Percentiles rank a stretch among this genome's conserved stretches.
These are phyloP conservation scores for Myopa tessellatipennis DNA, from an alignment of 2,888 invertebrate genomes.

Conservation along the genomic window DNA sequence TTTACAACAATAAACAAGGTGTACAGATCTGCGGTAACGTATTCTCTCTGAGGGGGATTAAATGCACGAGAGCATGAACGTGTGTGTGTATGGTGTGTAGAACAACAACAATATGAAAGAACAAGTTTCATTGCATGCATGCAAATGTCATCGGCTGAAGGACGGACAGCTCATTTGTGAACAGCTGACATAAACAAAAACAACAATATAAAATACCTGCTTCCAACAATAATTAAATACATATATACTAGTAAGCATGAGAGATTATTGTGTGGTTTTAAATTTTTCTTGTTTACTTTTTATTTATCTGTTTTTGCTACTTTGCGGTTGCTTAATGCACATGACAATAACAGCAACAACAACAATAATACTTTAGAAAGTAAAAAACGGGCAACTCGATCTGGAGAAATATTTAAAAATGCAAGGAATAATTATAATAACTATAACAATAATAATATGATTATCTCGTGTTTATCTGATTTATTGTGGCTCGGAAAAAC, in stretches of 20 bases:
- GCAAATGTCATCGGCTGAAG: slow-evolving; percentile 26
- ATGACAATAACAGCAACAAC: slow-evolving; percentile 14
- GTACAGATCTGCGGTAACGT: too few relatives aligned
- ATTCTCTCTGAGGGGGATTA: too few relatives aligned
- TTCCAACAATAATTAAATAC: too few relatives aligned
- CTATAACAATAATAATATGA: too few relatives aligned
- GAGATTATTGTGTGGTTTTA: too few relatives aligned
- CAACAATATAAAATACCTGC: too few relatives aligned
- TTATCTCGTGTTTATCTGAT: too few relatives aligned
- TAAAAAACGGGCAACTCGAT: background rate
- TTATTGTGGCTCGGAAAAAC: background rate
- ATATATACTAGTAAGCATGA: too few relatives aligned
- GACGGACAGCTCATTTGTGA: slow-evolving; percentile 7
- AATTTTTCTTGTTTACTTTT: too few relatives aligned
- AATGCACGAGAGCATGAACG: background rate
- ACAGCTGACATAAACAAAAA: slow-evolving; percentile 15
- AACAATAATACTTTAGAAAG: background rate
- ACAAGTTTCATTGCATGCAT: slow-evolving; percentile 15
- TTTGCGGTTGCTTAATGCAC: too few relatives aligned
- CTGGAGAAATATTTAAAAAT: background rate
- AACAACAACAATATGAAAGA: background rate
- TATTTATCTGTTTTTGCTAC: too few relatives aligned
- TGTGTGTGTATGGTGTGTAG: background rate
- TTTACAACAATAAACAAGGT: background rate
- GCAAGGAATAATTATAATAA: too few relatives aligned